Base-by-base conservation (phyloP, 2,113 vertebrate species). In the Spilogale gracilis region DNA sequence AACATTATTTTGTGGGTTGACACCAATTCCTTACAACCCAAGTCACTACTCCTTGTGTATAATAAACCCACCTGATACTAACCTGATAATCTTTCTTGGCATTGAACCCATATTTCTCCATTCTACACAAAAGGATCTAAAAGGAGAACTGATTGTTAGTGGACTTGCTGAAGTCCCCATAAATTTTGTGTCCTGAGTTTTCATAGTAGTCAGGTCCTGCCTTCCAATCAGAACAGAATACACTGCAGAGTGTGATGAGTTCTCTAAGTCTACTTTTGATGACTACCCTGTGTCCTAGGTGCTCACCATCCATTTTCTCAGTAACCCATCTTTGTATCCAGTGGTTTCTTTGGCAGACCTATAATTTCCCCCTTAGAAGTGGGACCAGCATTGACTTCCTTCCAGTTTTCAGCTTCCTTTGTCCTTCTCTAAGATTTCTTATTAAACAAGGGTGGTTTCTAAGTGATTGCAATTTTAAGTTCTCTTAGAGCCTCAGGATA, bases 381-480 rank as follows among this genome's bases (percentile, higher is more conserved):
- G 43, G 43, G 86, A 14, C 52, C 79, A 74, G 93, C 14, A 4
- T 23, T 83, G 67, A 43, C 81, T 74, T 96, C 17, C 20, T 80
- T 94, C 43, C 54, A 67, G 30, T 74, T 90, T 95, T 86, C 60
- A 91, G 58, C 5, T 61, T 84, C 50, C 27, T 74, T 91, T 96
- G 9, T 12, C 43, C n/a, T 94, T 95, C 32, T 78, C 56, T 88
- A 74, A 93, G 48, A 76, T 97, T 95, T 95, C 45, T 83, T 50
- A 93, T 84, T 94, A 97, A 96, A 87, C 25, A 80, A 83, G 43
- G 56, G 21, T 96, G n/a, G 20, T 87, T 88, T 43, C 95, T 95
- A 82, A 95, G 56, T 69, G 63, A 96, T 91, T 93, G 96, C 69
- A 88, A 63, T 90, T 97, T 38, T 71, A 93, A 90, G 50, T 91